A percentile compares a stretch with the other conserved stretches of the same genome.
Evolutionary conservation across 2,888 invertebrate species (phyloP).

Genomic region (Steinernema scapterisci): DNA sequence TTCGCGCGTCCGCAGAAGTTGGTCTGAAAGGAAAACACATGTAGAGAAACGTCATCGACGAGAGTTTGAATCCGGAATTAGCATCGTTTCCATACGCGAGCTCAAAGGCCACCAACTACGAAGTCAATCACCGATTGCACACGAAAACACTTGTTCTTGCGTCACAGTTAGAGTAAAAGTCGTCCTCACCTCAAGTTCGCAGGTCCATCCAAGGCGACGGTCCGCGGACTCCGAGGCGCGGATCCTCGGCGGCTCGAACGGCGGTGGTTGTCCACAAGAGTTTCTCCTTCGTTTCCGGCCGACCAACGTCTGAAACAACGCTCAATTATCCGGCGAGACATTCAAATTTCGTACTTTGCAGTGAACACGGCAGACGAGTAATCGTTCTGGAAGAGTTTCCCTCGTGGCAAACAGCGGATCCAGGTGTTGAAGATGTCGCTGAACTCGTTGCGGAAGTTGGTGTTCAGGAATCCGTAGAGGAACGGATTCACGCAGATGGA

Average conservation of each 20-base stretch:
- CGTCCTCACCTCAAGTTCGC: too few species aligned
- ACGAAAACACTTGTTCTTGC: too few species aligned
- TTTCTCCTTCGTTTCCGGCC: background rate
- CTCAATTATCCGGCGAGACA: background rate
- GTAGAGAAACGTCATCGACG: too few species aligned
- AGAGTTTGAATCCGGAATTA: too few species aligned
- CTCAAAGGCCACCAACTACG: too few species aligned
- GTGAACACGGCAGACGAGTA: slow-evolving; percentile 11
- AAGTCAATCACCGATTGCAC: too few species aligned
- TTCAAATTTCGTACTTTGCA: background rate
- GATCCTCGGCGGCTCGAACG: slow-evolving; percentile 6
- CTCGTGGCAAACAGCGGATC: slow-evolving; percentile 36
- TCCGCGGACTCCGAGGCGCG: slow-evolving; percentile 3
- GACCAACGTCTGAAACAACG: background rate
- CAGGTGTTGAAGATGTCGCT: slow-evolving; percentile 57
- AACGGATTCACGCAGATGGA: slow-evolving; percentile 67
- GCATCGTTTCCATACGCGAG: too few species aligned
- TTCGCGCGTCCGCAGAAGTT: background rate
- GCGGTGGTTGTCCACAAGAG: slow-evolving; percentile 3
- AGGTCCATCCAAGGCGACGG: background rate
- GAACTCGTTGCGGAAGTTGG: slow-evolving; percentile 67
- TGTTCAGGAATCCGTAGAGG: slow-evolving; percentile 64
- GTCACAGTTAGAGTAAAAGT: too few species aligned
- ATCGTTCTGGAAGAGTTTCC: slow-evolving; percentile 24
- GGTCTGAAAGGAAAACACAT: slow-evolving; percentile 4